A percentile compares a stretch with the other conserved stretches of the same genome.
Conservation (phyloP, 2,797 vertebrate species). For the Tokudaia tokunoshimensis region DNA sequence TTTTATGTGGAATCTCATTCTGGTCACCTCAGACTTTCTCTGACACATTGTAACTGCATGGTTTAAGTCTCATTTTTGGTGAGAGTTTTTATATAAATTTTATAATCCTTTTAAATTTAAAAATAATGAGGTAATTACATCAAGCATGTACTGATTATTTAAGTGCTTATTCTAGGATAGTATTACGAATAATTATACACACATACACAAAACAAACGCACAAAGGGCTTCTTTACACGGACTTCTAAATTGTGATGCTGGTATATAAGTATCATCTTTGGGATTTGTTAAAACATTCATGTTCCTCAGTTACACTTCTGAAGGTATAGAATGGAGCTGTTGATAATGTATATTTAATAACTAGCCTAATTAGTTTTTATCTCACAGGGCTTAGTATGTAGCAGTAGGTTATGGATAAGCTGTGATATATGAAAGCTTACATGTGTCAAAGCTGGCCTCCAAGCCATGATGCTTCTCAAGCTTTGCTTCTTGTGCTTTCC, state of each 20-base stretch:
- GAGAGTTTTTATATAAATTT: constrained; percentile 53
- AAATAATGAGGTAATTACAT: constrained; percentile 57
- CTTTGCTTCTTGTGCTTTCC: neutral
- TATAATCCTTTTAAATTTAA: constrained; percentile 34
- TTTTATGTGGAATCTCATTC: constrained; percentile 10
- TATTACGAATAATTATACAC: constrained; percentile 6
- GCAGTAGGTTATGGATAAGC: constrained; percentile 57
- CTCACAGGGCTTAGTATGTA: constrained; percentile 42
- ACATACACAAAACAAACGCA: neutral
- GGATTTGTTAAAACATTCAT: constrained; percentile 46
- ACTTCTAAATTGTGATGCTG: constrained; percentile 44
- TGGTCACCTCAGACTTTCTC: neutral
- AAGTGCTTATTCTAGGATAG: neutral
- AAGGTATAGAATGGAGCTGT: neutral
- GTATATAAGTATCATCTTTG: constrained; percentile 28
- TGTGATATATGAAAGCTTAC: constrained; percentile 7
- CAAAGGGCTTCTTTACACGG: neutral
- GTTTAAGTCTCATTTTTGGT: constrained; percentile 47
- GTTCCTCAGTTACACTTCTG: neutral
- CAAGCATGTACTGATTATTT: constrained; percentile 50
- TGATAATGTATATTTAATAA: constrained; percentile 51
- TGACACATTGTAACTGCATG: neutral
- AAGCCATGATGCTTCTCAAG: neutral
- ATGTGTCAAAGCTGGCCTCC: constrained; percentile 15
- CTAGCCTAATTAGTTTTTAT: constrained; percentile 47